These are phyloP conservation scores for Clarias laeviceps DNA, from an alignment of 2,797 vertebrate genomes.

Conservation along the genomic window DNA sequence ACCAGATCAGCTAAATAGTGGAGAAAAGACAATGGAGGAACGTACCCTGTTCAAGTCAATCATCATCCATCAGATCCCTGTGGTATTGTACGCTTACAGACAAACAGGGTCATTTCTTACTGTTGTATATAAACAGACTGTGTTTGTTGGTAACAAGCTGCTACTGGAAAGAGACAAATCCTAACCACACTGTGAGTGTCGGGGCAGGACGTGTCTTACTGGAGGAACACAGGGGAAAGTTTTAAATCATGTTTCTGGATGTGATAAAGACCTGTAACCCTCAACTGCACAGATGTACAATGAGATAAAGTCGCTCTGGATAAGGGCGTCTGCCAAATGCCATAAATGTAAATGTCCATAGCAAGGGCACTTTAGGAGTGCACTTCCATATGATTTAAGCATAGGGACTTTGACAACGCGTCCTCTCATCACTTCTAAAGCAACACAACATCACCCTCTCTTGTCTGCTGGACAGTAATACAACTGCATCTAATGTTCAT, in stretches of 20 bases:
- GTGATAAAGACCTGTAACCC: background rate
- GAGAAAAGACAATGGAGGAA: background rate
- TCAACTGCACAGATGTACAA: no score
- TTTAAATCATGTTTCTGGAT: no score
- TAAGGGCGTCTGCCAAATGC: no score
- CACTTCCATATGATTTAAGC: background rate
- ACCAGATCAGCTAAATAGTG: background rate
- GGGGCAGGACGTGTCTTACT: background rate
- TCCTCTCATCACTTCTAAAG: background rate
- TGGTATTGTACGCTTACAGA: background rate
- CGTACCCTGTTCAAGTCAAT: background rate
- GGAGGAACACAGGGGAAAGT: no score
- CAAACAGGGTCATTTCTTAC: background rate
- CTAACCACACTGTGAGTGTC: background rate
- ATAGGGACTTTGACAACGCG: background rate
- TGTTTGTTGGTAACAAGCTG: background rate
- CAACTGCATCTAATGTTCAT: background rate
- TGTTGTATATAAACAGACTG: no score
- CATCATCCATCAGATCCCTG: background rate
- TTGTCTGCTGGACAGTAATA: background rate
- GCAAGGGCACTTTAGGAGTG: background rate
- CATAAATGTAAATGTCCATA: no score
- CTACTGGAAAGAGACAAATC: background rate
- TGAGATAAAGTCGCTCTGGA: no score
- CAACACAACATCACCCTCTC: background rate